Percentiles rank a stretch among this genome's conserved stretches.
Evolutionary conservation across 1,140 invertebrate species (phyloP).

Genomic region (Whitmania pigra): DNA sequence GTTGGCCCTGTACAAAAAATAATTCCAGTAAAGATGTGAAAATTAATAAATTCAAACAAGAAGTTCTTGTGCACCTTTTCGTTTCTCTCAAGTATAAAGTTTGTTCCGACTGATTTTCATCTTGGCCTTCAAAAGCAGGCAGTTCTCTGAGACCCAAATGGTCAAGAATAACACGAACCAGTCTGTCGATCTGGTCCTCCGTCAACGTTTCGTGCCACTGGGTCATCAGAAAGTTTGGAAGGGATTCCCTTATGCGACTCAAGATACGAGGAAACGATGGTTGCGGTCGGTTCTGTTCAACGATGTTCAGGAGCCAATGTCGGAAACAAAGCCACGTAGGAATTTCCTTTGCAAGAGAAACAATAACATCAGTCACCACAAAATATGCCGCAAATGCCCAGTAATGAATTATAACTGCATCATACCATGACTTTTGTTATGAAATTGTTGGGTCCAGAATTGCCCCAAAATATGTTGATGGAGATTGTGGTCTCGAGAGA

Average conservation of each 20-base stretch:
- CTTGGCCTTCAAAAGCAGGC: neutral
- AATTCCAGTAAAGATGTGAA: neutral
- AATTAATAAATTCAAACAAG: neutral
- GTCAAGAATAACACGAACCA: conserved; percentile 19
- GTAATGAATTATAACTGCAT: neutral
- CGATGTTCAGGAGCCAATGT: conserved; percentile 29
- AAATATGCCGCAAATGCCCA: neutral
- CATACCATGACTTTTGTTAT: conserved; percentile 26
- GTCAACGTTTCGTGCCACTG: conserved; percentile 28
- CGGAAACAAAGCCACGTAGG: conserved; percentile 25
- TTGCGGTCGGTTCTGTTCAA: conserved; percentile 27
- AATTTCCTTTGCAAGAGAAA: neutral
- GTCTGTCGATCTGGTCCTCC: conserved; percentile 23
- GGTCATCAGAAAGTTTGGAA: conserved; percentile 27
- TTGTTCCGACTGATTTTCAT: neutral
- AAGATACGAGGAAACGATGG: conserved; percentile 26
- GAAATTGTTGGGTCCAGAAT: conserved; percentile 27
- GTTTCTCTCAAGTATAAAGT: neutral
- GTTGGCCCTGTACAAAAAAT: conserved; percentile 22
- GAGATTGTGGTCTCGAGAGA: conserved; percentile 27
- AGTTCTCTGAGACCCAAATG: conserved; percentile 15
- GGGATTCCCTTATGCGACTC: conserved; percentile 25
- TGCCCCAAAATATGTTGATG: conserved; percentile 29
- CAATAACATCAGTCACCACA: neutral
- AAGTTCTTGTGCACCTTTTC: neutral